Percentiles rank a stretch among this genome's conserved stretches.
Conservation (phyloP, 2,113 vertebrate species). For the Onychorhynchus coronatus region DNA sequence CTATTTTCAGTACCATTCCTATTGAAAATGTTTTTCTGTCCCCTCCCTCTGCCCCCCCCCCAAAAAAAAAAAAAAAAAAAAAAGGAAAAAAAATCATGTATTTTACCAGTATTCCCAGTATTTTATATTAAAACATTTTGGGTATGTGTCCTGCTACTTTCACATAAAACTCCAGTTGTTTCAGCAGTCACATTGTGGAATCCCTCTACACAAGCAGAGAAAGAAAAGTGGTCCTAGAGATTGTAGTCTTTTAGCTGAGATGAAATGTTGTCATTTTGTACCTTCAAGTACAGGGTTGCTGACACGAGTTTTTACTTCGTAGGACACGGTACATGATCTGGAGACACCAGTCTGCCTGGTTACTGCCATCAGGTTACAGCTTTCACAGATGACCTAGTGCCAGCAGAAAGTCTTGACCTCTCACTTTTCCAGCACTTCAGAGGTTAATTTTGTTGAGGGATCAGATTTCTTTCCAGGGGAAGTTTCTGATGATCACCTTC, state of each 20-base stretch:
- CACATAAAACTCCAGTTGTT: background rate
- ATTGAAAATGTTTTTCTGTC: background rate
- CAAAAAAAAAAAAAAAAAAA: background rate
- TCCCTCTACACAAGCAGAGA: background rate
- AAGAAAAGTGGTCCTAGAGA: background rate
- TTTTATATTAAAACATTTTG: background rate
- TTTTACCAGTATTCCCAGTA: background rate
- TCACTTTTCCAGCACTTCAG: conserved; percentile 66
- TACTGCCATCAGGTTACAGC: conserved; percentile 17
- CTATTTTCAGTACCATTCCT: background rate
- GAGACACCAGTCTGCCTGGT: conserved; percentile 43
- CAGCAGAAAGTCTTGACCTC: conserved; percentile 61
- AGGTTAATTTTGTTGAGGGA: conserved; percentile 79
- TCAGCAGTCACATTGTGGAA: background rate
- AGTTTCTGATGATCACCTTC: conserved; percentile 70
- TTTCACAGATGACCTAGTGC: conserved; percentile 66
- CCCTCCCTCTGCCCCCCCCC: too few species aligned
- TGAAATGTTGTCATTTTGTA: background rate
- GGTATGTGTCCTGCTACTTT: background rate
- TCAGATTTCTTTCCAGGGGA: conserved; percentile 76
- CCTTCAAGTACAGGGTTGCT: background rate
- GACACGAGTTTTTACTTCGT: conserved; percentile 5
- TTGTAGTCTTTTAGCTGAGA: background rate
- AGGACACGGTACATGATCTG: background rate
- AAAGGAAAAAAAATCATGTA: background rate